Evolutionary conservation across 2,888 invertebrate species (phyloP), one percentile per base, ranked within the genome.

Genomic region (Polydrusus pterygomalis): DNA sequence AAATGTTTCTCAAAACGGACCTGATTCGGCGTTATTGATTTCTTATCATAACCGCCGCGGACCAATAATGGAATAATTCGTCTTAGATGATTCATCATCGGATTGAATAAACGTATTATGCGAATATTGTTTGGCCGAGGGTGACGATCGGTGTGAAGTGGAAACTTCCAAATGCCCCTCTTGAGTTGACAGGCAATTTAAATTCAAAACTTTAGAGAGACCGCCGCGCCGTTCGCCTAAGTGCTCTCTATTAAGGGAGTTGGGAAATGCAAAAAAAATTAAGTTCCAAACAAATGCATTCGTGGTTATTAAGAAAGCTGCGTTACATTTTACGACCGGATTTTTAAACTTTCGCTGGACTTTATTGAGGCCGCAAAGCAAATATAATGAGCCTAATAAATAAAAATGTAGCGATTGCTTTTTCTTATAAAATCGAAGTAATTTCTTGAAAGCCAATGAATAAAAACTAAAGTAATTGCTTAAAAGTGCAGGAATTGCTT

Each of bases 131-230:
- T 7, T 6, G 30, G 9, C n/a, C 13, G 17, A 47, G 25, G 25
- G 54, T 25, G 54, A 54, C 13, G 30, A 54, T 54, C n/a, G 25
- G 54, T 30, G 25, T 54, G 25, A 54, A 54, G 54, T 54, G 54
- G 54, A 30, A 25, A 54, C 25, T 25, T 54, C 25, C 25, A 25
- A 54, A 54, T n/a, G 5, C 25, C 54, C 54, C 17, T 25, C 54
- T 54, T 54, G 54, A 54, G 25, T 11, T 30, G 30, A 54, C 51
- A 18, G 11, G 20, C 20, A 51, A 51, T 18, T 51, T 20, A 51
- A 51, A 18, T 51, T 49, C 11, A 51, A 30, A 54, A 25, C n/a
- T 54, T 30, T 13, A 30, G 30, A 25, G 30, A 8, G 25, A 30
- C 54, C 51, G 51, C 51, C 15, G 49, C 18, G 25, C n/a, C 9